phyloP scores from a whole-genome alignment of 2,113 vertebrate species.

The Daphoenositta chrysoptera region DNA sequence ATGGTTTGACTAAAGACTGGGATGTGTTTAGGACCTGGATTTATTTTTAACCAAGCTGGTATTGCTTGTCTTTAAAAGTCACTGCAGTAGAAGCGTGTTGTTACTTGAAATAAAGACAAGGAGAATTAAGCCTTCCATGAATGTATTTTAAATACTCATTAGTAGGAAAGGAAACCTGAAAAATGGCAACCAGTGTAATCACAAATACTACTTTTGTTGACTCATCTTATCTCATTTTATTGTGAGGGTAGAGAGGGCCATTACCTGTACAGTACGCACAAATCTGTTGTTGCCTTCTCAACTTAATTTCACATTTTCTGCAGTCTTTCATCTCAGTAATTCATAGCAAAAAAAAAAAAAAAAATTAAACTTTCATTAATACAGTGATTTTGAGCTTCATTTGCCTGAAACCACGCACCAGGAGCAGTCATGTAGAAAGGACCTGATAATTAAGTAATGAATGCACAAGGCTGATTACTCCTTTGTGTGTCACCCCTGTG shows the following conservation, averaged over 20 bases:
- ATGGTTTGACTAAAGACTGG: background rate
- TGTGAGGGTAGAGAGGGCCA: background rate
- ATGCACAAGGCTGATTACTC: background rate
- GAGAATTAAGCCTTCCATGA: background rate
- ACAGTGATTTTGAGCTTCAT: constrained; percentile 8
- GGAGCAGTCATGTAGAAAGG: background rate
- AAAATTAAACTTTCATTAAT: background rate
- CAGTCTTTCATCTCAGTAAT: background rate
- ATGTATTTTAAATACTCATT: background rate
- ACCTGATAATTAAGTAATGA: constrained; percentile 24
- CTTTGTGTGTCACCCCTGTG: background rate
- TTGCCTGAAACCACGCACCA: constrained; percentile 1
- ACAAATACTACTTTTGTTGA: background rate
- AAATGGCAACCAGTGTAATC: background rate
- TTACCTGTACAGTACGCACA: background rate
- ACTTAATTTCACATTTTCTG: background rate
- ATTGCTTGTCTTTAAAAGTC: background rate
- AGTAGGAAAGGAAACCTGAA: background rate
- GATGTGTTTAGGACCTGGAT: background rate
- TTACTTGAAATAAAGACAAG: background rate
- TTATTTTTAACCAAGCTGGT: background rate
- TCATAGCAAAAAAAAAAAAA: background rate
- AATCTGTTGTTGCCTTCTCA: background rate
- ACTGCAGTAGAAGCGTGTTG: fast-evolving
- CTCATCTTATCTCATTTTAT: background rate